Conservation (phyloP, 1,140 invertebrate species). For the Ceratina japonica region DNA sequence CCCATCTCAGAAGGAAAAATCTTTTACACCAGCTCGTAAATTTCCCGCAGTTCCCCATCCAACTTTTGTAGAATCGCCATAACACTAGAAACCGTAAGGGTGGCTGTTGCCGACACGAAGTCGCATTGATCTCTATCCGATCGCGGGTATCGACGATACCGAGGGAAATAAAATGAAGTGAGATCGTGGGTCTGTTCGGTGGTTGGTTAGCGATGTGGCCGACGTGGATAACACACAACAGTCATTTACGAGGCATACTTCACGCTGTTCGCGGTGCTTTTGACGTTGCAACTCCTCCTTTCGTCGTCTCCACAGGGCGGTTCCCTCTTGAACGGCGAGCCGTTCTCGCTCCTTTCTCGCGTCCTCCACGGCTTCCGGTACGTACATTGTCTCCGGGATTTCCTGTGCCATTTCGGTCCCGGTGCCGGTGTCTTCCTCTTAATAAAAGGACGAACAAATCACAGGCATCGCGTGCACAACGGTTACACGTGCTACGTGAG, state of each 20-base stretch:
- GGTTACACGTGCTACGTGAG: slow-evolving; percentile 4
- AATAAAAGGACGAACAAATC: slow-evolving; percentile 46
- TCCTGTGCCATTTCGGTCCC: slow-evolving; percentile 64
- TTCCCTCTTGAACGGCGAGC: slow-evolving; percentile 70
- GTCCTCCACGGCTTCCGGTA: slow-evolving; percentile 70
- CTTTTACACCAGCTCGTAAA: slow-evolving; percentile 35
- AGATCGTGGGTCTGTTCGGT: background rate
- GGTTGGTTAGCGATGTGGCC: slow-evolving; percentile 44
- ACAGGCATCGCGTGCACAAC: slow-evolving; percentile 15
- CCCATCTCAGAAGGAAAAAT: background rate
- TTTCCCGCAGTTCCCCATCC: background rate
- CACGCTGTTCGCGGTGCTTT: slow-evolving; percentile 74
- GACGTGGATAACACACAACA: slow-evolving; percentile 21
- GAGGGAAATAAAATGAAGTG: slow-evolving; percentile 37
- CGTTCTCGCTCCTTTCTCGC: slow-evolving; percentile 68
- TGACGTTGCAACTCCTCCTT: slow-evolving; percentile 74
- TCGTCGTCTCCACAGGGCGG: slow-evolving; percentile 68
- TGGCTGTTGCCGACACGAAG: background rate
- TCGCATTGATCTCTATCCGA: no score
- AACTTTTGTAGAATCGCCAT: background rate
- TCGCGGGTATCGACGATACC: background rate
- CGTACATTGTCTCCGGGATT: slow-evolving; percentile 68
- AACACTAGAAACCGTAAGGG: background rate
- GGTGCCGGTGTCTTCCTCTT: slow-evolving; percentile 24
- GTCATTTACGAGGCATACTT: slow-evolving; percentile 71